A percentile compares a stretch with the other conserved stretches of the same genome.
These are phyloP conservation scores for Tamandua tetradactyla DNA, from an alignment of 2,797 vertebrate species.

Conservation along the genomic window DNA sequence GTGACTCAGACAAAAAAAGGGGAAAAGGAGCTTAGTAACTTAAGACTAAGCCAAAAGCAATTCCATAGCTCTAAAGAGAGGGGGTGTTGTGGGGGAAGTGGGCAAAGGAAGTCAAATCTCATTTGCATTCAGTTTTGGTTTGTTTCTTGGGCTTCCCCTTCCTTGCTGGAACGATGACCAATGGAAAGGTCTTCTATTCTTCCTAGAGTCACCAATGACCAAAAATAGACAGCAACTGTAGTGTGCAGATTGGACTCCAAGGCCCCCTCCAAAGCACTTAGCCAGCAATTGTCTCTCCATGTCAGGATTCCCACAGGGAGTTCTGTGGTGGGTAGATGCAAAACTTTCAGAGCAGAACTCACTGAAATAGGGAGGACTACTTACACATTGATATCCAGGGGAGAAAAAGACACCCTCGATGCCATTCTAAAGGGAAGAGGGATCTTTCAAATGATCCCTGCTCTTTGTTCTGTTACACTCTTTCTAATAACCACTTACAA, in stretches of 20 bases:
- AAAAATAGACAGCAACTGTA: constrained; percentile 57
- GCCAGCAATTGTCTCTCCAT: constrained; percentile 43
- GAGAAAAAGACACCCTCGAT: not conserved
- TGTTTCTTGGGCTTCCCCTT: constrained; percentile 62
- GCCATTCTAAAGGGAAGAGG: constrained; percentile 5
- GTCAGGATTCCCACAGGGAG: not conserved
- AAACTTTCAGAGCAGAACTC: constrained; percentile 1
- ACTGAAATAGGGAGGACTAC: not conserved
- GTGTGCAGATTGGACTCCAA: constrained; percentile 36
- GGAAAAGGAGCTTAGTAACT: constrained; percentile 56
- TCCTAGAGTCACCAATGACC: constrained; percentile 59
- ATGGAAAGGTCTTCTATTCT: constrained; percentile 58
- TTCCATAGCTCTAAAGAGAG: constrained; percentile 45
- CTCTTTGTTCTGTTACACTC: not conserved
- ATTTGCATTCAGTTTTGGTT: constrained; percentile 60
- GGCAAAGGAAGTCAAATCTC: constrained; percentile 73
- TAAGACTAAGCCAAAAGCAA: constrained; percentile 61
- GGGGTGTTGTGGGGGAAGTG: constrained; percentile 55
- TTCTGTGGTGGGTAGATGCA: not conserved
- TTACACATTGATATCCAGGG: not conserved
- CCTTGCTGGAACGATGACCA: constrained; percentile 36
- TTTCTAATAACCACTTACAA: constrained; percentile 38
- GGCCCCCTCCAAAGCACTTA: constrained; percentile 34
- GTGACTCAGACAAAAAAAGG: constrained; percentile 61
- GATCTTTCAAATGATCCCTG: constrained; percentile 24